Conservation (phyloP, 23 tunicate species). For the Halocynthia aurantium region DNA sequence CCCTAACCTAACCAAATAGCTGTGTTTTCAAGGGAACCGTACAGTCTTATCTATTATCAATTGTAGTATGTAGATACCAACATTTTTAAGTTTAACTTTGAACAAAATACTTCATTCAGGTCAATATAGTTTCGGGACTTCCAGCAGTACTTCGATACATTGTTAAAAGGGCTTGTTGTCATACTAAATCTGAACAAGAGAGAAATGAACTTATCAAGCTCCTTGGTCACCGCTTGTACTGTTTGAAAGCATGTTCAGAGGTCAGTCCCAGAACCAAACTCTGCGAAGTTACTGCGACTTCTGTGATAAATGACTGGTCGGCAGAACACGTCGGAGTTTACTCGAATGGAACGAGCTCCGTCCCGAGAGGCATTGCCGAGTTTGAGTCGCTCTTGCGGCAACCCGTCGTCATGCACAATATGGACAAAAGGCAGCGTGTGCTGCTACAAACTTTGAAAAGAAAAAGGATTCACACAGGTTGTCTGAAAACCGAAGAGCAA, state of each 20-base stretch:
- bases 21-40: no score
- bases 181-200: neutral
- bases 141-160: conserved; percentile 60
- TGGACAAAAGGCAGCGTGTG: conserved; percentile 84
- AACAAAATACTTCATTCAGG: neutral
- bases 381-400: conserved; percentile 46
- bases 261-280: conserved; percentile 65
- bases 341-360: neutral
- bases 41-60: no score
- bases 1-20: no score
- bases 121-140: conserved; percentile 55
- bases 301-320: conserved; percentile 28
- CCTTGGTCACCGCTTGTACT: conserved; percentile 67
- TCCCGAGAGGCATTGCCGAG: conserved; percentile 35
- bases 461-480: neutral
- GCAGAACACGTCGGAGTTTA: neutral
- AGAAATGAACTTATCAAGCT: conserved; percentile 7
- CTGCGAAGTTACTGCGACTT: conserved; percentile 65
- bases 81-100: no score
- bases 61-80: no score
- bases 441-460: conserved; percentile 26
- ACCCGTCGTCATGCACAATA: conserved; percentile 89
- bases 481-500: neutral
- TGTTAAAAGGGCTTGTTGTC: conserved; percentile 16
- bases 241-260: conserved; percentile 75